Conservation (phyloP, 2,888 invertebrate genomes). For the Agrotis clavis region DNA sequence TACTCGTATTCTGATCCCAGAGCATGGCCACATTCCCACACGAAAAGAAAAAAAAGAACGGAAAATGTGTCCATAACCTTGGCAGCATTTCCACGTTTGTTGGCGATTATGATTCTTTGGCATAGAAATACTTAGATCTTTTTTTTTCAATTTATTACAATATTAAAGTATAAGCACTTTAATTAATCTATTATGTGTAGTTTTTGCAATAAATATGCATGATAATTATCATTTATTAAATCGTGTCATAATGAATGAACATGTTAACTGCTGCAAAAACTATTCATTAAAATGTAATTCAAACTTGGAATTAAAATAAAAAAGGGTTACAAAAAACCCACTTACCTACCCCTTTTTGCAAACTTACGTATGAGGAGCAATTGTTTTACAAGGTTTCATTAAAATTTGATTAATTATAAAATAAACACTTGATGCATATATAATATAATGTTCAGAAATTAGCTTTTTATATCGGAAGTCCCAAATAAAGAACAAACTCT, state of each 20-base stretch:
- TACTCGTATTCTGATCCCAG: no score
- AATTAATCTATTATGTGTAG: not conserved
- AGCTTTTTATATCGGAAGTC: not conserved
- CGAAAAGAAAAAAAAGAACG: no score
- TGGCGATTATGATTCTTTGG: no score
- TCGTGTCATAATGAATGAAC: conserved; percentile 27
- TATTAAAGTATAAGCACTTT: no score
- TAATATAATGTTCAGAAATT: not conserved
- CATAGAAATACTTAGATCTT: no score
- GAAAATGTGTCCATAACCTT: no score
- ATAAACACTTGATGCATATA: not conserved
- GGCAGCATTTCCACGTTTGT: no score
- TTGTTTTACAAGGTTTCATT: not conserved
- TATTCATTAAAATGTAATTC: conserved; percentile 29
- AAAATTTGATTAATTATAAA: not conserved
- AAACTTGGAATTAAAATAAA: conserved; percentile 16
- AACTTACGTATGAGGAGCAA: not conserved
- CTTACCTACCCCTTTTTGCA: conserved; percentile 17
- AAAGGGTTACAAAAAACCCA: conserved; percentile 11
- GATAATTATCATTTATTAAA: conserved; percentile 23
- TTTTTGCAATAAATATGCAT: conserved; percentile 12
- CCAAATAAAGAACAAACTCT: not conserved
- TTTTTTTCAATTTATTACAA: no score
- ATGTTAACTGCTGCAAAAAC: conserved; percentile 34
- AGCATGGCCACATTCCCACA: no score